Percentiles rank a stretch among this genome's conserved stretches.
These are phyloP conservation scores for Unio pictorum DNA, from an alignment of 2,888 invertebrate species.

Conservation along the genomic window DNA sequence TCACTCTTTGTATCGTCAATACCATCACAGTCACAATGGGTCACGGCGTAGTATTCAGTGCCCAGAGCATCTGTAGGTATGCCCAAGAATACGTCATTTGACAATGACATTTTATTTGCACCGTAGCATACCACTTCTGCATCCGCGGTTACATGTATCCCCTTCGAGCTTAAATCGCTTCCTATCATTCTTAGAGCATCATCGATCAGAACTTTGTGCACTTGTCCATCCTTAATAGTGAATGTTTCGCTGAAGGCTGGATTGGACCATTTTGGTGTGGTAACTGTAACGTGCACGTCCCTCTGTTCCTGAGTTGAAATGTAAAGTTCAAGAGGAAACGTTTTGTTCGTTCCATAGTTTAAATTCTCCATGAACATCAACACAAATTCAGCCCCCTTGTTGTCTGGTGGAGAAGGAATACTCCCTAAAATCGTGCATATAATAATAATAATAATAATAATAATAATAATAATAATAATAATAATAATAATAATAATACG, in stretches of 20 bases:
- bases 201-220: conserved; percentile 31
- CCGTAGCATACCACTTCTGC: conserved; percentile 42
- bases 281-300: conserved; percentile 36
- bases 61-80: conserved; percentile 41
- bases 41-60: conserved; percentile 35
- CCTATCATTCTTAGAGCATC: conserved; percentile 27
- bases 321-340: conserved; percentile 37
- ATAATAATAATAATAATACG: too few species aligned
- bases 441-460: too few species aligned
- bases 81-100: conserved; percentile 41
- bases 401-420: conserved; percentile 29
- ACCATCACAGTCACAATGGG: conserved; percentile 11
- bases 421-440: too few species aligned
- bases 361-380: conserved; percentile 47
- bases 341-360: conserved; percentile 16
- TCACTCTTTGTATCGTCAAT: conserved; percentile 29
- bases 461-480: too few species aligned
- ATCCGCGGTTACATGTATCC: conserved; percentile 32
- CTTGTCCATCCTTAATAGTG: conserved; percentile 32
- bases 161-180: conserved; percentile 28
- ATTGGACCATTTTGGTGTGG: conserved; percentile 31
- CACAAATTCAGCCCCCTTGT: conserved; percentile 42
- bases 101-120: conserved; percentile 40
- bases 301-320: conserved; percentile 35
- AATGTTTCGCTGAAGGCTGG: conserved; percentile 33